Evolutionary conservation across 1,140 invertebrate species (phyloP), one percentile per base, ranked within the genome.

Genomic region (Zelostemma sp.): DNA sequence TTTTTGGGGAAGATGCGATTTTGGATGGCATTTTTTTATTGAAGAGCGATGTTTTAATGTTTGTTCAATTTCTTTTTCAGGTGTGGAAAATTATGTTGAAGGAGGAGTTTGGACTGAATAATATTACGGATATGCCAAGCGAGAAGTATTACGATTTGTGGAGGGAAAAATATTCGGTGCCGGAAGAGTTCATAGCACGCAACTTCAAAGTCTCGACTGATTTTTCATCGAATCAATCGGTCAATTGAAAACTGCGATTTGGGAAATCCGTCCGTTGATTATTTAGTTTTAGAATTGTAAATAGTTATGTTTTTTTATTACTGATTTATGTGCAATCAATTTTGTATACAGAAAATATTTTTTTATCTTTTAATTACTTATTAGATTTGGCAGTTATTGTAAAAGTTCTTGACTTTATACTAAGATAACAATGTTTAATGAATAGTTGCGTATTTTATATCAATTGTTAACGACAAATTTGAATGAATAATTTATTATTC

Each of bases 91-190:
- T 61, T 5, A 81, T 80, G 11, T 64, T 86, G n/a, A 71, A 73
- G 17, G 82, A 86, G 33, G 83, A 85, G 68, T 86, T 86, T 21
- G 81, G 80, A 47, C 75, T 86, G 1, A 80, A 73, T 6, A 59
- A 83, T 67, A 45, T 79, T 11, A 74, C 73, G 19, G 60, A 81
- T 49, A 84, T 86, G 47, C 76, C 83, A 0, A 74, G 72, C 6
- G 81, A 86, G 3, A 48, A 72, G 50, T 87, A 86, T 47, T 87
- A 81, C 15, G 65, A 85, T 33, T 76, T 86, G 58, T 87, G 85
- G 86, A 70, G 76, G 16, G 70, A 75, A 1, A 80, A 75, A 48
- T 84, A 84, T 47, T 82, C 81, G 1, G 80, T 80, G 12, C 82
- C 85, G 0, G 80, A 72, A 17, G 76, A 80, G 15, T 76, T 85